Conservation (phyloP, 2,888 invertebrate genomes). For the Leptopilina myrica region DNA sequence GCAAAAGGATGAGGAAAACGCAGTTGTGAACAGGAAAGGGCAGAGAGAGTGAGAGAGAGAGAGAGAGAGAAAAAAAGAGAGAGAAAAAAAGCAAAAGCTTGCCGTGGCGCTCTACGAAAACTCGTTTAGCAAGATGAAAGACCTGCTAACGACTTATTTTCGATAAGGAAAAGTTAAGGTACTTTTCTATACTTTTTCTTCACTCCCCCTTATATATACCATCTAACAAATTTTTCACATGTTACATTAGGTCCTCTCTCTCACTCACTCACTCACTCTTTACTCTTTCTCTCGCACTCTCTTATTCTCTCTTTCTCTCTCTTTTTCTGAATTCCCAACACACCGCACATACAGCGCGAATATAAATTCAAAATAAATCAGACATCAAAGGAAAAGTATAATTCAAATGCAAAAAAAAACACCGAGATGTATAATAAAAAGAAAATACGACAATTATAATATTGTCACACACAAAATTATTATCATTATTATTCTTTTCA, state of each 20-base stretch:
- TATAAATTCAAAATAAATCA: constrained; percentile 11
- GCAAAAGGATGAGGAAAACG: constrained; percentile 59
- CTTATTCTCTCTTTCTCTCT: neutral
- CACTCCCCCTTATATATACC: constrained; percentile 9
- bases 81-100: constrained; percentile 60
- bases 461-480: too few species aligned
- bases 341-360: neutral
- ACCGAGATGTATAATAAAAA: too few species aligned
- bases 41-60: constrained; percentile 37
- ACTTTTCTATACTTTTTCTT: constrained; percentile 59
- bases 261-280: too few species aligned
- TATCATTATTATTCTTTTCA: too few species aligned
- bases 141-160: constrained; percentile 76
- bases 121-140: constrained; percentile 77
- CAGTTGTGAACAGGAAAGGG: constrained; percentile 45
- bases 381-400: neutral
- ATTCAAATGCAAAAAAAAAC: neutral
- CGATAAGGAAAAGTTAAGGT: constrained; percentile 76
- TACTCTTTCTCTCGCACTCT: too few species aligned
- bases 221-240: constrained; percentile 28
- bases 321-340: constrained; percentile 2
- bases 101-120: constrained; percentile 72
- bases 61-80: too few species aligned
- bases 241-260: neutral
- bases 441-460: too few species aligned